These are phyloP conservation scores for Craniophora ligustri DNA, from an alignment of 2,888 invertebrate species.

Conservation along the genomic window DNA sequence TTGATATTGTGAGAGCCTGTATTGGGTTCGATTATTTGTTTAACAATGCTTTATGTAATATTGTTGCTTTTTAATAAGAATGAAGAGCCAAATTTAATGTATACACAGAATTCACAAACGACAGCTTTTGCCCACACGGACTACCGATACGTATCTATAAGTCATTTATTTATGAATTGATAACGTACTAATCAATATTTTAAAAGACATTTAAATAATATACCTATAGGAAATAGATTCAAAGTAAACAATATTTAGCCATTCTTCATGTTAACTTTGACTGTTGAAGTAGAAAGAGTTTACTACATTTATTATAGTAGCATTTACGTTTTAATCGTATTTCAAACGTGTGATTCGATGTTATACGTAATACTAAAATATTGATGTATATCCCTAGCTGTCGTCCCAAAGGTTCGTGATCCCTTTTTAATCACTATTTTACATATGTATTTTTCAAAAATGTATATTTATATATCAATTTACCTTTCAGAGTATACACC, in stretches of 20 bases:
- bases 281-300: background rate
- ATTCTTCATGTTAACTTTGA: slow-evolving; percentile 4
- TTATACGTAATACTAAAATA: slow-evolving; percentile 20
- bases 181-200: slow-evolving; percentile 7
- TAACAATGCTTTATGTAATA: slow-evolving; percentile 46
- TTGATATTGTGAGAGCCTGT: slow-evolving; percentile 40
- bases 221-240: background rate
- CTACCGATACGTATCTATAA: slow-evolving; percentile 10
- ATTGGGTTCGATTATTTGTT: slow-evolving; percentile 35
- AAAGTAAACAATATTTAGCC: slow-evolving; percentile 5
- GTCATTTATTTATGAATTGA: slow-evolving; percentile 3
- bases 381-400: slow-evolving; percentile 21
- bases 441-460: slow-evolving; percentile 37
- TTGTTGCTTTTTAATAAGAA: slow-evolving; percentile 43
- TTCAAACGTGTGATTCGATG: slow-evolving; percentile 10
- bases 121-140: slow-evolving; percentile 24
- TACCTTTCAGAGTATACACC: slow-evolving; percentile 39
- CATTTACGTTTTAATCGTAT: background rate
- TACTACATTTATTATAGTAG: slow-evolving; percentile 15
- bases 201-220: slow-evolving; percentile 26
- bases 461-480: slow-evolving; percentile 45
- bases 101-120: slow-evolving; percentile 23
- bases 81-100: slow-evolving; percentile 29
- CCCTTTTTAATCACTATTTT: slow-evolving; percentile 45
- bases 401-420: slow-evolving; percentile 73